Evolutionary conservation across 92 coral and sea anemone genomes (phyloP), one percentile per base, ranked within the genome.

Genomic region (Parazoanthus darwini): DNA sequence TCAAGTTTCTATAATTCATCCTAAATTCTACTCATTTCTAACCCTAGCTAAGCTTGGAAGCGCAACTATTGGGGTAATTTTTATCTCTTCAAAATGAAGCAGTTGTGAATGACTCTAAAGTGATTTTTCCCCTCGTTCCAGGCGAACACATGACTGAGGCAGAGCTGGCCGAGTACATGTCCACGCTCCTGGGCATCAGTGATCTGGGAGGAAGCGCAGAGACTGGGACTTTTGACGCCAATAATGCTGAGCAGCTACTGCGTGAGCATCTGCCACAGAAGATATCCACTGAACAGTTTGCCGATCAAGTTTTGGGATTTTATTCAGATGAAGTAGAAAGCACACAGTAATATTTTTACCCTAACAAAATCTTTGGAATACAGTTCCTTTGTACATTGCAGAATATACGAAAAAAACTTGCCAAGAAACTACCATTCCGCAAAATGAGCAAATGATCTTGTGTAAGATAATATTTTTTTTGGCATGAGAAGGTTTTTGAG

Each of bases 181-280:
- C 99, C 26, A 95, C 98, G 13, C 94, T 97, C 78, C 90, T 97
- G 92, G 99, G 98, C 56, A 78, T 93, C 23, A 96, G 95, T 77
- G 99, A 95, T 48, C 91, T 97, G 44, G 99, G 98, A 39, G 99
- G 99, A 72, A 97, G 99, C 88, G 96, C 99, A 26, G 99, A 97
- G 95, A 96, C 98, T 88, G 99, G 99, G 11, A 92, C 92, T 51
- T 92, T 91, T 80, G 94, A 94, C 89, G 96, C 96, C 50, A 92
- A 93, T 10, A 88, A 94, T 73, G 95, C 96, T 43, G 82, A 79
- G 46, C 89, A 91, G 63, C 90, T 92, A 23, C 86, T 97, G 81
- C 92, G 92, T 75, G 88, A 88, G 91, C 94, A 97, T 92, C 90
- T 97, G 71, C 97, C 99, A 5, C 96, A 97, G 86, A 86, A 80